A percentile compares a stretch with the other conserved stretches of the same genome.
Evolutionary conservation across 2,797 vertebrate genomes (phyloP).

Genomic region (Enteromius viviparus): DNA sequence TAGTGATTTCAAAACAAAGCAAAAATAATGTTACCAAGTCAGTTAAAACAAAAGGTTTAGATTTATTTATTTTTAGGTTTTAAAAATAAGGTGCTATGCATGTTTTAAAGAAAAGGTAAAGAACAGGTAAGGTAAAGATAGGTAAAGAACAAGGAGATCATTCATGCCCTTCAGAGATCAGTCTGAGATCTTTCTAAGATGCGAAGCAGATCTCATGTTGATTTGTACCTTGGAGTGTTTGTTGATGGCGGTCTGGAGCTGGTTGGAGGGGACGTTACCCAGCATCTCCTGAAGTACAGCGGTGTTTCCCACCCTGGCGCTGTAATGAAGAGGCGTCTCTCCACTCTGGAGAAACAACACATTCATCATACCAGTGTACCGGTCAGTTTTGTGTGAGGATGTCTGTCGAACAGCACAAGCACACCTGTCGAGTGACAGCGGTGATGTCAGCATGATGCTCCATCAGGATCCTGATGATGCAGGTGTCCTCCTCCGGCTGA

Average conservation of each 20-base stretch:
- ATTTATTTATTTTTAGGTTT: no score
- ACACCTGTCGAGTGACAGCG: conserved; percentile 58
- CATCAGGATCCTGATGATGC: conserved; percentile 64
- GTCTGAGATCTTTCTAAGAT: not conserved
- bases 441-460: conserved; percentile 62
- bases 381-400: not conserved
- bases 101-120: not conserved
- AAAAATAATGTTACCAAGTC: not conserved
- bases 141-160: not conserved
- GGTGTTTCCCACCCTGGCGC: conserved; percentile 61
- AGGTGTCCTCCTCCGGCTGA: conserved; percentile 56
- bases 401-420: not conserved
- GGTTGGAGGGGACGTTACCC: conserved; percentile 47
- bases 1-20: not conserved
- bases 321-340: conserved; percentile 65
- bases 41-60: not conserved
- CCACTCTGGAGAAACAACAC: conserved; percentile 20
- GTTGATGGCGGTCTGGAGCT: conserved; percentile 61
- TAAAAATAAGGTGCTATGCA: not conserved
- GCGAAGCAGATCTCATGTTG: not conserved
- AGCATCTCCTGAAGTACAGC: conserved; percentile 61
- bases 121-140: no score
- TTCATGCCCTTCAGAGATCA: not conserved
- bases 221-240: conserved; percentile 62
- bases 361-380: not conserved